A percentile compares a stretch with the other conserved stretches of the same genome.
Conservation (phyloP, 2,797 vertebrate species). For the Todus mexicanus region DNA sequence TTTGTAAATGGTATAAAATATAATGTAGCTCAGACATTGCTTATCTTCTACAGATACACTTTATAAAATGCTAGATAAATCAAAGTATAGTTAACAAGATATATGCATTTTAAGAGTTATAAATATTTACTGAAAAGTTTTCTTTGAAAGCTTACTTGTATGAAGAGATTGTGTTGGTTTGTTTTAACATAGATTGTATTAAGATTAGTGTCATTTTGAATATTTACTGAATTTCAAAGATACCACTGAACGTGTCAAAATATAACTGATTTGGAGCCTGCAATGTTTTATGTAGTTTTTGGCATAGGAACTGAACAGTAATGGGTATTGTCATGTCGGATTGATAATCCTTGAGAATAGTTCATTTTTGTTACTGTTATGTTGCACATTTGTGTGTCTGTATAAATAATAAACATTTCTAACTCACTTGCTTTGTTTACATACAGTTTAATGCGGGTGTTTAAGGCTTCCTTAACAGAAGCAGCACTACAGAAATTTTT, state of each 20-base stretch:
- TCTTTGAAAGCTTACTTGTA: not conserved
- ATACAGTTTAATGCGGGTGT: slow-evolving; percentile 20
- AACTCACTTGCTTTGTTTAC: not conserved
- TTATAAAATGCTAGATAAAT: not conserved
- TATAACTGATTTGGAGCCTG: not conserved
- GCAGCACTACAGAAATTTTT: not conserved
- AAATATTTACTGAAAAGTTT: not conserved
- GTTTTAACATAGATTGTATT: not conserved
- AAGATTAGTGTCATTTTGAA: not conserved
- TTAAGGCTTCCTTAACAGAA: slow-evolving; percentile 44
- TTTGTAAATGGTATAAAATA: not conserved
- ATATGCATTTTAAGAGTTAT: not conserved
- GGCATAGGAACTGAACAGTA: not conserved
- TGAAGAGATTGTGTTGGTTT: not conserved
- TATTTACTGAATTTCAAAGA: not conserved
- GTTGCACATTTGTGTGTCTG: not conserved
- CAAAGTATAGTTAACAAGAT: not conserved
- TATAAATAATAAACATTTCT: not conserved
- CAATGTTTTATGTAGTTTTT: not conserved
- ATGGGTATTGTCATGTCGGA: not conserved
- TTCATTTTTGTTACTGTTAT: not conserved
- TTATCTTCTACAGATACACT: not conserved
- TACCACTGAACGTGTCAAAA: not conserved
- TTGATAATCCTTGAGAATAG: not conserved
- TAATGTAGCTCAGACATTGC: not conserved